These are phyloP conservation scores for Saccostrea echinata DNA, from an alignment of 1,140 invertebrate genomes.

Conservation along the genomic window DNA sequence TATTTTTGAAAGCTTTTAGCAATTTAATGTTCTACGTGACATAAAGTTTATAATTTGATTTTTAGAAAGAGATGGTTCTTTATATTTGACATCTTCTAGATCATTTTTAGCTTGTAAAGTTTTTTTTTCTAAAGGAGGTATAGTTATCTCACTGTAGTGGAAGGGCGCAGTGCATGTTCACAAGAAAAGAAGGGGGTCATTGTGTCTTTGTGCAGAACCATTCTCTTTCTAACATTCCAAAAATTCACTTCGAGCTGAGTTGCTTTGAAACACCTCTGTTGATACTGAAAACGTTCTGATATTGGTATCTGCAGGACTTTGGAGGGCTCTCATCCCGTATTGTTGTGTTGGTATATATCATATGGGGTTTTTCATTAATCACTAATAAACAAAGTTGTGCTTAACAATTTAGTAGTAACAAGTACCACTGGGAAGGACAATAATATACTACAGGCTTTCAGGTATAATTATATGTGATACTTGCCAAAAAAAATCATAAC, in stretches of 20 bases:
- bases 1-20: background rate
- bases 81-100: slow-evolving; percentile 5
- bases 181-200: slow-evolving; percentile 3
- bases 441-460: background rate
- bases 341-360: slow-evolving; percentile 39
- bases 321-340: slow-evolving; percentile 10
- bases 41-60: background rate
- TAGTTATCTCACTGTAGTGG: slow-evolving; percentile 32
- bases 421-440: background rate
- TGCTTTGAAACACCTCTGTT: background rate
- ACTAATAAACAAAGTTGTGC: slow-evolving; percentile 37
- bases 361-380: slow-evolving; percentile 14
- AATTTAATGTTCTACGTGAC: background rate
- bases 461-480: background rate
- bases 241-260: background rate
- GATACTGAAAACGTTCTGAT: slow-evolving; percentile 1
- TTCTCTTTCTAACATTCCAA: slow-evolving; percentile 2
- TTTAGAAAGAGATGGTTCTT: slow-evolving; percentile 22
- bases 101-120: slow-evolving; percentile 17
- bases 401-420: slow-evolving; percentile 21
- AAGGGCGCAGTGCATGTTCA: slow-evolving; percentile 34
- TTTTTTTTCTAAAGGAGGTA: background rate
- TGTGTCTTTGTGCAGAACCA: slow-evolving; percentile 15
- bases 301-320: slow-evolving; percentile 29
- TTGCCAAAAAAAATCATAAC: background rate